A percentile compares a stretch with the other conserved stretches of the same genome.
Conservation (phyloP, 2,797 vertebrate genomes). For the Trematocara caparti region DNA sequence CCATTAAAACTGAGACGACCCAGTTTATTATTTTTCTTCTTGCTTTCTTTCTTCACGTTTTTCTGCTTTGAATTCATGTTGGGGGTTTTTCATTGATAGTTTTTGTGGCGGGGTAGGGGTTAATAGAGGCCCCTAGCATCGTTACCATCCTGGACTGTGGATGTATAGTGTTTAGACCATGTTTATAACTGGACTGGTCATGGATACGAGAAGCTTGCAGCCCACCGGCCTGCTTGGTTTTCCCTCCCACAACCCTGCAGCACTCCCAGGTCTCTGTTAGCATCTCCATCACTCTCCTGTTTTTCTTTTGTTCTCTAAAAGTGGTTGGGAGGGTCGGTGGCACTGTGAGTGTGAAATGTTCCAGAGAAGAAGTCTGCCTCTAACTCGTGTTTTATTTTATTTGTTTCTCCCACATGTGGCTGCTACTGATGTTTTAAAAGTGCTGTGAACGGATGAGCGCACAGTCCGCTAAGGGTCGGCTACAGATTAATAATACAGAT, state of each 20-base stretch:
- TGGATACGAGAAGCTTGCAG: conserved; percentile 12
- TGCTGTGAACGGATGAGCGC: conserved; percentile 74
- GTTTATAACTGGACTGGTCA: conserved; percentile 8
- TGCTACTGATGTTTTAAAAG: conserved; percentile 75
- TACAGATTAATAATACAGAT: conserved; percentile 25
- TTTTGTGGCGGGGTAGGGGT: not conserved
- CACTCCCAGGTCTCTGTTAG: conserved; percentile 34
- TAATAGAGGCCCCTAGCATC: not conserved
- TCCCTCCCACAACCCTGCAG: conserved; percentile 6
- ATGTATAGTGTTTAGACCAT: conserved; percentile 24
- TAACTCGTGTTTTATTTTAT: conserved; percentile 31
- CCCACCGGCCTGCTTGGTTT: conserved; percentile 10
- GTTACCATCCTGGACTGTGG: conserved; percentile 24
- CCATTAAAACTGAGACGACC: conserved; percentile 50
- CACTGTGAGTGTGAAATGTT: conserved; percentile 45
- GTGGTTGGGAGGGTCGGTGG: conserved; percentile 32
- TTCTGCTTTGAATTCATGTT: conserved; percentile 42
- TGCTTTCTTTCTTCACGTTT: conserved; percentile 21
- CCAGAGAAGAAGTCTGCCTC: conserved; percentile 24
- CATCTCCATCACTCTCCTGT: not conserved
- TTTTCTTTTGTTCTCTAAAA: not conserved
- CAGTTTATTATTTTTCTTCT: conserved; percentile 1
- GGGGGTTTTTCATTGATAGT: not conserved
- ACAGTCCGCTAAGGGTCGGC: conserved; percentile 29
- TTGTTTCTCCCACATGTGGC: conserved; percentile 63